phyloP scores from a whole-genome alignment of 2,888 invertebrate genomes.

The Caradrina clavipalpis region DNA sequence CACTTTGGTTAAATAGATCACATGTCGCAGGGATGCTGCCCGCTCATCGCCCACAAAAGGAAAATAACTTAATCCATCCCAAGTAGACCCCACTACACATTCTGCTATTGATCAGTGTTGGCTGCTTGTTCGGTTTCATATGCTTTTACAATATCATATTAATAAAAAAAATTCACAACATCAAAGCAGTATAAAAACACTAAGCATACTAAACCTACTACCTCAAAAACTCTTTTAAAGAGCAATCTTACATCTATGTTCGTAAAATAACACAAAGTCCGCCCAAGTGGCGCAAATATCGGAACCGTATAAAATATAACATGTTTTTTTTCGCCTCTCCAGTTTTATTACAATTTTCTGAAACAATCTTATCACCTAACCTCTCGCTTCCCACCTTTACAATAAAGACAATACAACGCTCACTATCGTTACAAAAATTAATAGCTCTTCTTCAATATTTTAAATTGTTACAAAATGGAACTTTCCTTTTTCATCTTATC shows the following conservation, averaged over 20 bases:
- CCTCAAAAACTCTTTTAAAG: conserved; percentile 91
- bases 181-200: conserved; percentile 92
- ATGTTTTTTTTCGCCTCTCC: conserved; percentile 82
- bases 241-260: conserved; percentile 88
- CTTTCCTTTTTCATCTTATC: conserved; percentile 76
- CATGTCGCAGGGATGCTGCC: conserved; percentile 78
- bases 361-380: conserved; percentile 87
- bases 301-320: conserved; percentile 89
- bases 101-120: conserved; percentile 85
- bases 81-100: conserved; percentile 87
- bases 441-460: conserved; percentile 82
- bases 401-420: conserved; percentile 89
- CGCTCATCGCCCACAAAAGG: conserved; percentile 74
- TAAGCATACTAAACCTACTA: conserved; percentile 91
- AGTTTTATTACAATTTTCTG: conserved; percentile 90
- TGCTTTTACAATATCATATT: conserved; percentile 79
- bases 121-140: conserved; percentile 82
- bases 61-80: conserved; percentile 74
- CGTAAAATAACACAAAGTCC: conserved; percentile 87
- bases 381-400: conserved; percentile 85
- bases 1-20: conserved; percentile 86
- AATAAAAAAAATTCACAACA: conserved; percentile 90
- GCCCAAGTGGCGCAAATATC: conserved; percentile 77
- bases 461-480: conserved; percentile 86
- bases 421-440: conserved; percentile 86